phyloP scores from a whole-genome alignment of 2,113 vertebrate genomes.

The Prionailurus bengalensis region DNA sequence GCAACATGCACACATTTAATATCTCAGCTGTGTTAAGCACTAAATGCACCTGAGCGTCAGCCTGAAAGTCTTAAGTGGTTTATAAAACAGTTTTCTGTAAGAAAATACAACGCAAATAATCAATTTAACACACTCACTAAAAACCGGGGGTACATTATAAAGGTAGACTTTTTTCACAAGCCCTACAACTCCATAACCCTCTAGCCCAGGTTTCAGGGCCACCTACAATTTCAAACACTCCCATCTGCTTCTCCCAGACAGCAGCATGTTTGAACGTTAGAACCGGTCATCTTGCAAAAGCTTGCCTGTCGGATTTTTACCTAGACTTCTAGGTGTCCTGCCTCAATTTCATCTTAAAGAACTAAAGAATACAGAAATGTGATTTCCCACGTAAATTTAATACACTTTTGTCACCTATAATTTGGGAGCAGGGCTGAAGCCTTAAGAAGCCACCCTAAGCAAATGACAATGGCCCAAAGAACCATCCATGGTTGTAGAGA shows the following conservation, averaged over 20 bases:
- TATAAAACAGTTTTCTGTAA: background rate
- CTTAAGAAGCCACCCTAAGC: background rate
- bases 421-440: background rate
- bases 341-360: background rate
- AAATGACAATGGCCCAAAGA: background rate
- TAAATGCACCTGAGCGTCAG: background rate
- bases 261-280: background rate
- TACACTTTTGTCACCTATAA: background rate
- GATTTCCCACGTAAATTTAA: background rate
- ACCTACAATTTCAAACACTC: background rate
- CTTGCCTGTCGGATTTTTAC: background rate
- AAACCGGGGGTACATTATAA: too few species aligned
- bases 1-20: background rate
- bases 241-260: too few species aligned
- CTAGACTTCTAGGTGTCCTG: background rate
- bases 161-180: background rate
- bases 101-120: background rate
- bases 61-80: background rate
- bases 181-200: background rate
- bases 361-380: background rate
- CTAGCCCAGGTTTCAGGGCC: background rate
- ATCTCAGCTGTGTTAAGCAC: accelerated
- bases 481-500: background rate
- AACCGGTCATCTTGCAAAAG: background rate
- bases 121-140: background rate